phyloP scores from a whole-genome alignment of 2,113 vertebrate genomes.

The Bostrychus sinensis region DNA sequence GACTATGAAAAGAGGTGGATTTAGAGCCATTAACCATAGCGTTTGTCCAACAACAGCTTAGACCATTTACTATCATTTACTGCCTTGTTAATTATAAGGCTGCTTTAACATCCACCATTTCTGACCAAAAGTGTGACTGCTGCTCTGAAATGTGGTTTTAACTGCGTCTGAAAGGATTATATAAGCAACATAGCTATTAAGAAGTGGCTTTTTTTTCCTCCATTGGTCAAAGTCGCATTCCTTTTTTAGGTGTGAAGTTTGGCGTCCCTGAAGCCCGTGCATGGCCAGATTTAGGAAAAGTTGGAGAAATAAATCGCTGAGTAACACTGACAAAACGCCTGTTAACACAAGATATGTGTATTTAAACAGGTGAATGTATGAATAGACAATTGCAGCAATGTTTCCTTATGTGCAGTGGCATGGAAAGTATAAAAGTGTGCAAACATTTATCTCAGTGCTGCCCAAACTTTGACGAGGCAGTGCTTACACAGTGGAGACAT shows the following conservation, averaged over 20 bases:
- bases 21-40: conserved; percentile 38
- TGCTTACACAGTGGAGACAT: conserved; percentile 40
- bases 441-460: conserved; percentile 32
- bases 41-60: conserved; percentile 47
- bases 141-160: conserved; percentile 26
- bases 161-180: conserved; percentile 39
- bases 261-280: neutral
- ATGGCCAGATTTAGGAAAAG: conserved; percentile 12
- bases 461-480: conserved; percentile 22
- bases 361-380: conserved; percentile 14
- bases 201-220: conserved; percentile 4
- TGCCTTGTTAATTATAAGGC: conserved; percentile 55
- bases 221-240: conserved; percentile 44
- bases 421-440: conserved; percentile 24
- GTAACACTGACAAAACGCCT: conserved; percentile 13
- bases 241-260: conserved; percentile 40
- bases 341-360: neutral
- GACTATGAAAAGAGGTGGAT: conserved; percentile 32
- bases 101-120: conserved; percentile 49
- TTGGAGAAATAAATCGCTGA: conserved; percentile 14
- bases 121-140: conserved; percentile 50
- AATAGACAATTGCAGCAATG: neutral
- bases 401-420: conserved; percentile 16
- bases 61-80: conserved; percentile 57
- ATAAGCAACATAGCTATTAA: conserved; percentile 15